phyloP scores from a whole-genome alignment of 2,888 invertebrate species.

The Microctonus brassicae region DNA sequence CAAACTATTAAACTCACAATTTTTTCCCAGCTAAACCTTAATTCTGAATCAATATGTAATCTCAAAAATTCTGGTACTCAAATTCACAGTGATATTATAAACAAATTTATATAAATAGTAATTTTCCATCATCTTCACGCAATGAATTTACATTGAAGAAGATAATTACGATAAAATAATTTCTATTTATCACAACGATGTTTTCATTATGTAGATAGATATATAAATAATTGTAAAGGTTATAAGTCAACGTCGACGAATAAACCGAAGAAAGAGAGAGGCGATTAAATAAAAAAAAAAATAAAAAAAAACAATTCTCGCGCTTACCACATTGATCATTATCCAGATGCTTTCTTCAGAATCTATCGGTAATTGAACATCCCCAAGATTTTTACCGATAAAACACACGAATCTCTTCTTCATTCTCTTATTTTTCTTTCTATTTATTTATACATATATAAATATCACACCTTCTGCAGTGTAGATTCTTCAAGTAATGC shows the following conservation, averaged over 20 bases:
- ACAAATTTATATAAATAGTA: too few relatives aligned
- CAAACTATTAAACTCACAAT: too few relatives aligned
- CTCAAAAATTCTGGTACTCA: too few relatives aligned
- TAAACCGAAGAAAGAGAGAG: neutral
- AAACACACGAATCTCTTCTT: neutral
- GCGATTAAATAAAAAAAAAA: neutral
- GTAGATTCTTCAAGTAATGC: neutral
- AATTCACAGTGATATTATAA: too few relatives aligned
- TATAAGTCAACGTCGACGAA: neutral
- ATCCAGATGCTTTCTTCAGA: neutral
- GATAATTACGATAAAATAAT: neutral
- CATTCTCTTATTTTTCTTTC: neutral
- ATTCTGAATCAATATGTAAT: too few relatives aligned
- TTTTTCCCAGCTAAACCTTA: too few relatives aligned
- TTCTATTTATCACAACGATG: neutral
- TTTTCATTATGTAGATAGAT: neutral
- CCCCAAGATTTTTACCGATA: conserved; percentile 8
- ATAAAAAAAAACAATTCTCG: neutral
- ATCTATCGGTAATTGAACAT: conserved; percentile 7
- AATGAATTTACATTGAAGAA: neutral
- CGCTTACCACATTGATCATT: neutral
- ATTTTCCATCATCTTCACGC: too few relatives aligned
- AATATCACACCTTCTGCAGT: neutral
- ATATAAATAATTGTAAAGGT: neutral
- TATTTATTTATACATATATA: too few relatives aligned